phyloP scores from a whole-genome alignment of 2,888 invertebrate species.

The Heliconius charithonia region DNA sequence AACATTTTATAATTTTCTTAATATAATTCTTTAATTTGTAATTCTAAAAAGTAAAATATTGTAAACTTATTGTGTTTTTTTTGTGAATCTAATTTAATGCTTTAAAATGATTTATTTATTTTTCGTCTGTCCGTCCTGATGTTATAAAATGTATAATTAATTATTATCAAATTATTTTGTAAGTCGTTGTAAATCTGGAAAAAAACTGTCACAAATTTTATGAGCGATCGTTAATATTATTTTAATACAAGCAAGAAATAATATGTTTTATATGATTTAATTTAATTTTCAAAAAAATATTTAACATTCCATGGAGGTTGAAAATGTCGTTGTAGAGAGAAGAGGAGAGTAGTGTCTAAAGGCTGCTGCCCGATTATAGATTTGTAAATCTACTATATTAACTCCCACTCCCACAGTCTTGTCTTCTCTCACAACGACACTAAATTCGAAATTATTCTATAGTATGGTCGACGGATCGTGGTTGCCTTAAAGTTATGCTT shows the following conservation, averaged over 20 bases:
- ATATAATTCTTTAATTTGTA: too few relatives aligned
- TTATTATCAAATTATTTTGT: neutral
- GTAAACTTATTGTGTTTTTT: neutral
- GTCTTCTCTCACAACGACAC: too few relatives aligned
- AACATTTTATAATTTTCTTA: neutral
- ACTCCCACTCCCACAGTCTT: too few relatives aligned
- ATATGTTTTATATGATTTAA: too few relatives aligned
- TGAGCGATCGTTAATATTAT: neutral
- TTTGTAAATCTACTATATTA: too few relatives aligned
- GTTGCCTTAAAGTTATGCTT: neutral
- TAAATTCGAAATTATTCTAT: neutral
- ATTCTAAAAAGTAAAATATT: neutral
- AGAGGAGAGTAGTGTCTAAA: too few relatives aligned
- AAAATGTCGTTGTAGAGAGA: neutral
- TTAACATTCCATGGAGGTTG: neutral
- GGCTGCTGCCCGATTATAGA: too few relatives aligned
- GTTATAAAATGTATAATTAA: slow-evolving; percentile 7
- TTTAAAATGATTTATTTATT: slow-evolving; percentile 21
- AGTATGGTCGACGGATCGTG: neutral
- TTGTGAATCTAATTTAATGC: neutral
- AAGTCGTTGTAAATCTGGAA: neutral
- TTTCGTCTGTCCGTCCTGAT: slow-evolving; percentile 30
- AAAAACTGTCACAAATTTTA: neutral
- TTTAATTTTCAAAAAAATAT: neutral
- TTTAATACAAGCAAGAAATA: neutral